Evolutionary conservation across 2,888 invertebrate species (phyloP), one percentile per base, ranked within the genome.

Genomic region (Pandemis heparana): DNA sequence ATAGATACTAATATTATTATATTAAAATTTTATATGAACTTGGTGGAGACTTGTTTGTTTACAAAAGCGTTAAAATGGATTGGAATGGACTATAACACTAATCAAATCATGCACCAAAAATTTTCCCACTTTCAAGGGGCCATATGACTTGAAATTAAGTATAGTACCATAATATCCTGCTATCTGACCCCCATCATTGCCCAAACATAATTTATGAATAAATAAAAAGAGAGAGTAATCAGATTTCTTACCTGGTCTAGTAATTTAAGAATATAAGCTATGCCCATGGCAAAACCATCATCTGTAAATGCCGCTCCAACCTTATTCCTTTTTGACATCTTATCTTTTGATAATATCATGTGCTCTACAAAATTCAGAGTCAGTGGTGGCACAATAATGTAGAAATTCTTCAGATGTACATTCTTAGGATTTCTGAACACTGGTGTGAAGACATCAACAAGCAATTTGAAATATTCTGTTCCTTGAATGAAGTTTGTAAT

Each of bases 221-320:
- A n/a, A n/a, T n/a, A n/a, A n/a, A n/a, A n/a, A n/a, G n/a, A n/a
- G n/a, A n/a, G n/a, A 51, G 1, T 16, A 6, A 53, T 53, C 14
- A 53, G 14, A 53, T 53, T 56, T 18, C 89, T 87, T 80, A 95
- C 96, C 91, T 99, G 99, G 87, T 98, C 97, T 61, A 99, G 91
- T 75, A 99, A 94, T 85, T 98, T 98, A 75, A 99, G 95, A 79
- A 99, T 97, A 84, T 99, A 99, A 0, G 99, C 98, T 18, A 95
- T 92, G 86, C 99, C 99, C 96, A 99, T 98, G 5, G 99, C 97
- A 93, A 99, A 99, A 14, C 99, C 99, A 90, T 99, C 99, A 89
- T 99, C 99, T 12, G 99, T 99, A 86, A 99, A 99, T 0, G 98
- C 96, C 65, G 98, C 97, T 14, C 97, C 98, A 14, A 95, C 95